Evolutionary conservation across 2,797 vertebrate genomes (phyloP).

Genomic region (Pangasius macronema): DNA sequence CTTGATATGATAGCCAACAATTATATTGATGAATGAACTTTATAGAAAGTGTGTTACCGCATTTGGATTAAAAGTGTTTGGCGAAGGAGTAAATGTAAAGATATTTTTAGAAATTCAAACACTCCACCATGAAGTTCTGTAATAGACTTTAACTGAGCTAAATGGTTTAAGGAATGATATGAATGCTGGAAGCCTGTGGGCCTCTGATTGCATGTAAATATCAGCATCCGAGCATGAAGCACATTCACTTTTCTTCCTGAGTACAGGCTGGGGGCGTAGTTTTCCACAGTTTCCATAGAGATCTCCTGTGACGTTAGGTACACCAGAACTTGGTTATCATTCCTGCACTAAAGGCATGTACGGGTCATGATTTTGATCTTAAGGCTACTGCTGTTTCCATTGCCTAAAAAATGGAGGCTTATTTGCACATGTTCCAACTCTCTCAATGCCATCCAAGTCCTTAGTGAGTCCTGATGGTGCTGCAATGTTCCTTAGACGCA

Average conservation of each 20-base stretch:
- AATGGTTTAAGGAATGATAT: conserved; percentile 8
- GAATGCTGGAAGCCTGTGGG: conserved; percentile 4
- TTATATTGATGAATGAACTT: not conserved
- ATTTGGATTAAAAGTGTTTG: not conserved
- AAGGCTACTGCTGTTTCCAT: conserved; percentile 3
- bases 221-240: conserved; percentile 46
- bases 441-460: conserved; percentile 18
- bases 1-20: not conserved
- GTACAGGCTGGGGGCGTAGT: conserved; percentile 19
- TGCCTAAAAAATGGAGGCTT: conserved; percentile 21
- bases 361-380: conserved; percentile 15
- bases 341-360: not conserved
- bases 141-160: not conserved
- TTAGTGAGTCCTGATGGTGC: conserved; percentile 6
- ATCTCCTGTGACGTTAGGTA: conserved; percentile 9
- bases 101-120: not conserved
- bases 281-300: conserved; percentile 34
- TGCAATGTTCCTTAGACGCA: not conserved
- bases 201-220: conserved; percentile 56
- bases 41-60: not conserved
- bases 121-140: not conserved
- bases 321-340: conserved; percentile 1
- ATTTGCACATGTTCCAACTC: not conserved
- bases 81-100: not conserved
- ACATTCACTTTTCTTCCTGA: conserved; percentile 33